These are phyloP conservation scores for Dendronephthya gigantea DNA, from an alignment of 64 coral and sea anemone genomes.

Conservation along the genomic window DNA sequence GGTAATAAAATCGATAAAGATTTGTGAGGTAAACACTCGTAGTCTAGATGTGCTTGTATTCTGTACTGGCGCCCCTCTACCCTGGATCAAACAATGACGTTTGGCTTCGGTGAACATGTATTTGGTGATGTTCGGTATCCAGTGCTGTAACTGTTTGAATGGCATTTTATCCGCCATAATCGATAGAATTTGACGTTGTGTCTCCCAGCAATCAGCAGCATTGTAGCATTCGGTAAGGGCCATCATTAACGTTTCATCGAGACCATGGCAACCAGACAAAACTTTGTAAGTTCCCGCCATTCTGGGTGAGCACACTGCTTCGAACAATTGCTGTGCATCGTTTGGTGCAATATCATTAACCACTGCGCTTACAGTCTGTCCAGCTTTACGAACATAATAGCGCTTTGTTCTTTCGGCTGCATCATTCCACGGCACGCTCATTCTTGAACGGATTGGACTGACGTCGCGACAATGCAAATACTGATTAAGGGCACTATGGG, in stretches of 20 bases:
- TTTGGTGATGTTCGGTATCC: slow-evolving; percentile 18
- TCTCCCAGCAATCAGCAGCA: slow-evolving; percentile 21
- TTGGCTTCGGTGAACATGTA: slow-evolving; percentile 17
- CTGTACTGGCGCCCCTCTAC: slow-evolving; percentile 9
- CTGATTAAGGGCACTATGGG: neutral
- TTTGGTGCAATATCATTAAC: neutral
- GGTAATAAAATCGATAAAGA: neutral
- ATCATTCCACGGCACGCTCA: neutral
- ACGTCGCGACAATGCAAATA: neutral
- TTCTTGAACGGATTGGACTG: neutral
- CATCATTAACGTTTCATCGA: slow-evolving; percentile 12
- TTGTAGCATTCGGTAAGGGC: neutral
- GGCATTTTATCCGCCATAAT: neutral
- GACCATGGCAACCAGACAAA: slow-evolving; percentile 4
- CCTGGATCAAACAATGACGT: slow-evolving; percentile 12
- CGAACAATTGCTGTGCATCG: neutral
- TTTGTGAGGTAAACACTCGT: neutral
- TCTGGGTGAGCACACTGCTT: slow-evolving; percentile 10
- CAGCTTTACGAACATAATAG: slow-evolving; percentile 15
- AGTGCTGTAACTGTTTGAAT: slow-evolving; percentile 4
- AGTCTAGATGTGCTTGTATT: neutral
- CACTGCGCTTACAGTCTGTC: slow-evolving; percentile 5
- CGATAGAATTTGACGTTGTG: too few relatives aligned
- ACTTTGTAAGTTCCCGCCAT: neutral
- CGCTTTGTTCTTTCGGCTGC: slow-evolving; percentile 7